Percentiles rank a stretch among this genome's conserved stretches.
These are phyloP conservation scores for Zoanthus sociatus DNA, from an alignment of 92 coral and sea anemone genomes.

Conservation along the genomic window DNA sequence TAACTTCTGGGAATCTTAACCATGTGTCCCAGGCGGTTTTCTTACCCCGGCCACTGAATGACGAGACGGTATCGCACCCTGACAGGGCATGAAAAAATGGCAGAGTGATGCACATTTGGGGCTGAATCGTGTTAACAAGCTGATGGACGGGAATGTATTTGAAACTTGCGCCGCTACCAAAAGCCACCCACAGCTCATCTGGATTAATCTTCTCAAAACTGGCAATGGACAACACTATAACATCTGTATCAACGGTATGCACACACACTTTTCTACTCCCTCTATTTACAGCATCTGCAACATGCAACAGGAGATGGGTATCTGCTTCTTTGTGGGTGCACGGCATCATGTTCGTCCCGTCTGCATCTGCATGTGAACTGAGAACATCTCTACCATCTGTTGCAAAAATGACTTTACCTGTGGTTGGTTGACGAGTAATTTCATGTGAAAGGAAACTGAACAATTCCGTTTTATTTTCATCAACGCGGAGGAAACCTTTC, in stretches of 20 bases:
- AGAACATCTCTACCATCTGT: slow-evolving; percentile 36
- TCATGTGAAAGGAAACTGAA: slow-evolving; percentile 36
- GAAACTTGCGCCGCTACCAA: slow-evolving; percentile 39
- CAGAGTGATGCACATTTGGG: background rate
- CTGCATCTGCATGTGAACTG: slow-evolving; percentile 6
- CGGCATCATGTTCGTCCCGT: slow-evolving; percentile 5
- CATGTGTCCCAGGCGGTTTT: slow-evolving; percentile 52
- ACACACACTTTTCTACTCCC: slow-evolving; percentile 33
- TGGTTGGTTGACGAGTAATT: slow-evolving; percentile 30
- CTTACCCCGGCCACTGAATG: slow-evolving; percentile 51
- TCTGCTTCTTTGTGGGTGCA: slow-evolving; percentile 61
- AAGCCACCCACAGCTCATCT: slow-evolving; percentile 44
- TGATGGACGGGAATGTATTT: slow-evolving; percentile 27
- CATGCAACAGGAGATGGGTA: slow-evolving; percentile 51
- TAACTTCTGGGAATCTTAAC: slow-evolving; percentile 30
- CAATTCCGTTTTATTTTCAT: slow-evolving; percentile 23
- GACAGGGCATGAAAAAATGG: background rate
- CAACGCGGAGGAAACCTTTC: slow-evolving; percentile 33
- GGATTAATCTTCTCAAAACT: slow-evolving; percentile 11
- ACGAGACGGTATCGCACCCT: background rate
- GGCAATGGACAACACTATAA: slow-evolving; percentile 56
- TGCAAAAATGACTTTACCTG: slow-evolving; percentile 46
- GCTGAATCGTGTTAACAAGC: background rate
- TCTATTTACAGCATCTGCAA: slow-evolving; percentile 44
- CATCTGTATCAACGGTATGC: slow-evolving; percentile 59